Base-by-base conservation (phyloP, 2,888 invertebrate species). In the Drosophila anceps region DNA sequence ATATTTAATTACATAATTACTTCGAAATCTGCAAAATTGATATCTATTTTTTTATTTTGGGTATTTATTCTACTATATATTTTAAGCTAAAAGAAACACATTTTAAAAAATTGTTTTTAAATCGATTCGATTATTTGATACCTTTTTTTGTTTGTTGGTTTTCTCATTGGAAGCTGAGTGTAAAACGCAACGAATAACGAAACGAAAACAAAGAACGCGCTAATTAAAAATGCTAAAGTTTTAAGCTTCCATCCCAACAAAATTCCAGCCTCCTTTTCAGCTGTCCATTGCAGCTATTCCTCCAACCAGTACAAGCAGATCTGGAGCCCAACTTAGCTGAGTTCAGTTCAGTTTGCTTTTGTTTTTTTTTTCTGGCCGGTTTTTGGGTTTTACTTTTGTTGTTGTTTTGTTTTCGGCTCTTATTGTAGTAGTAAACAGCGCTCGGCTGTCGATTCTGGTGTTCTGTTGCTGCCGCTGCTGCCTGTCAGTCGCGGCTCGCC, bases 161-260 rank as follows among this genome's bases (percentile, higher is more conserved):
- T n/a, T 48, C 48, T 51, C 61, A 51, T 46, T 53, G 46, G 43
- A 13, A 18, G 37, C 50, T 59, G 51, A 69, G 70, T 69, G 61
- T 69, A 73, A 81, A 82, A 82, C 81, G 89, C 83, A 88, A 86
- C 92, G 92, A 92, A 91, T 80, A 88, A 84, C 77, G 82, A 90
- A 90, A 85, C 87, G 92, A 92, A 92, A 92, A 91, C 91, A 92
- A 88, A 92, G 90, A 82, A 90, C 87, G 92, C 93, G 92, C 92
- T 92, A 92, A 92, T 92, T 92, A 92, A 92, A 92, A 92, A 92
- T 90, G 91, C 87, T 91, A 85, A 84, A 90, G 81, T 88, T 79
- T 91, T 82, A 87, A 87, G 85, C 88, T 79, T 75, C 86, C 79
- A 80, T 61, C 69, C 57, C 69, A 65, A 67, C 73, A 70, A 79